phyloP scores from a whole-genome alignment of 2,113 vertebrate genomes.

The pig (Sus scrofa) region DNA sequence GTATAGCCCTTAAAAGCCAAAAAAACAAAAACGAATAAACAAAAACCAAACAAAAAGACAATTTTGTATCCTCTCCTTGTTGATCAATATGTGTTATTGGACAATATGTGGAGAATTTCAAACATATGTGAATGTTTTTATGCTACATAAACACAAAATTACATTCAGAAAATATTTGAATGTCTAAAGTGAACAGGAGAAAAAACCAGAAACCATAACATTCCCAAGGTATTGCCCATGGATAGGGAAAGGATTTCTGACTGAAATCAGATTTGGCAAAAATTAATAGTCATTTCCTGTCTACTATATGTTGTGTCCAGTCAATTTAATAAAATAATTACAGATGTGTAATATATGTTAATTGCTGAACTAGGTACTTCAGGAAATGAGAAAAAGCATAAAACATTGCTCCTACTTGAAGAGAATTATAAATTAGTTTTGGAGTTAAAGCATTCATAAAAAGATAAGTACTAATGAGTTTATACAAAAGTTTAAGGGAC shows the following conservation, averaged over 20 bases:
- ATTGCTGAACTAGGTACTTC: neutral
- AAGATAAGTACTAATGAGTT: neutral
- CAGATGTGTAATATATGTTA: neutral
- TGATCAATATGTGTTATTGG: conserved; percentile 32
- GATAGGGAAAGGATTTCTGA: conserved; percentile 36
- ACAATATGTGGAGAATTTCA: conserved; percentile 27
- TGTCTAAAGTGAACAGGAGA: neutral
- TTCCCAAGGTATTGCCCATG: neutral
- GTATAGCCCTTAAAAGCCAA: no score
- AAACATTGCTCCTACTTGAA: neutral
- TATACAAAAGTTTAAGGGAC: conserved; percentile 12
- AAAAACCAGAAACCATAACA: neutral
- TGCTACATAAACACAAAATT: conserved; percentile 23
- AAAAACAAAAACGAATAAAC: no score
- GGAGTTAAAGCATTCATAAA: neutral
- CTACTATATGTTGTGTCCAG: conserved; percentile 21
- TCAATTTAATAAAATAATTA: conserved; percentile 49
- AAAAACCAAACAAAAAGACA: neutral
- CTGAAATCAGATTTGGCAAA: neutral
- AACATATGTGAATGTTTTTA: conserved; percentile 30
- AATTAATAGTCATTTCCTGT: conserved; percentile 19
- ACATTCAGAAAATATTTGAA: conserved; percentile 43
- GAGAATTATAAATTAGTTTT: conserved; percentile 51
- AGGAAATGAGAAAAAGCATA: conserved; percentile 17
- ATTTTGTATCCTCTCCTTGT: neutral